Conservation (phyloP, 2,797 vertebrate species). For the Anabacerthia variegaticeps region DNA sequence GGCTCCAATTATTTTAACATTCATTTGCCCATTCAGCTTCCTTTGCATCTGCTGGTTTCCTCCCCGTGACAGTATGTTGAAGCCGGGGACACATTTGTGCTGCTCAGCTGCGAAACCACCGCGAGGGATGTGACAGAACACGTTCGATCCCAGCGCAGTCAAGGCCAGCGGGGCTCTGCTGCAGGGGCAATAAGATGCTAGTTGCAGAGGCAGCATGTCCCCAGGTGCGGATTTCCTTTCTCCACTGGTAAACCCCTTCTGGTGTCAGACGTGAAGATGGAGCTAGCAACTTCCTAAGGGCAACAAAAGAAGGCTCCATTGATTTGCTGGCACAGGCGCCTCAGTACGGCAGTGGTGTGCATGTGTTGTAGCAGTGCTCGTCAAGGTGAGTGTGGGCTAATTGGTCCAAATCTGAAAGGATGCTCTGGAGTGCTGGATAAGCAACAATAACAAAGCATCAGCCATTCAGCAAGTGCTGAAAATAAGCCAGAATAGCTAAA, state of each 20-base stretch:
- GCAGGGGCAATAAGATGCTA: neutral
- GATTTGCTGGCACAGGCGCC: neutral
- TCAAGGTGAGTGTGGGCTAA: conserved; percentile 19
- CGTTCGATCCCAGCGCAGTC: rapidly evolving
- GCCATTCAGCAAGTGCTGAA: conserved; percentile 60
- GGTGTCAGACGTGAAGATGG: neutral
- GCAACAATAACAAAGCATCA: conserved; percentile 67
- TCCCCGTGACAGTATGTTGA: neutral
- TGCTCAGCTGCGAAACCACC: neutral
- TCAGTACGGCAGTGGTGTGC: neutral
- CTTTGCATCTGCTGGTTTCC: conserved; percentile 66
- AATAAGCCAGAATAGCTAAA: conserved; percentile 59
- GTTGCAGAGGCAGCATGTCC: neutral
- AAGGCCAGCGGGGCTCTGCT: neutral
- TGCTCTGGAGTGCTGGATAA: conserved; percentile 53
- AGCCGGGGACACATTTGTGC: neutral
- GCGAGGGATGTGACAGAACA: neutral
- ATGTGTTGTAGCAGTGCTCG: neutral
- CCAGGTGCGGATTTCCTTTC: neutral
- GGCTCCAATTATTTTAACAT: conserved; percentile 67
- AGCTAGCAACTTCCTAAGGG: neutral
- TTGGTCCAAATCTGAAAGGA: conserved; percentile 54
- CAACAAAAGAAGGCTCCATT: neutral
- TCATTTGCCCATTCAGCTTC: conserved; percentile 67
- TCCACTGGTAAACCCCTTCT: neutral